Evolutionary conservation across 2,113 vertebrate species (phyloP).

Genomic region (Melanostigma gelatinosum): DNA sequence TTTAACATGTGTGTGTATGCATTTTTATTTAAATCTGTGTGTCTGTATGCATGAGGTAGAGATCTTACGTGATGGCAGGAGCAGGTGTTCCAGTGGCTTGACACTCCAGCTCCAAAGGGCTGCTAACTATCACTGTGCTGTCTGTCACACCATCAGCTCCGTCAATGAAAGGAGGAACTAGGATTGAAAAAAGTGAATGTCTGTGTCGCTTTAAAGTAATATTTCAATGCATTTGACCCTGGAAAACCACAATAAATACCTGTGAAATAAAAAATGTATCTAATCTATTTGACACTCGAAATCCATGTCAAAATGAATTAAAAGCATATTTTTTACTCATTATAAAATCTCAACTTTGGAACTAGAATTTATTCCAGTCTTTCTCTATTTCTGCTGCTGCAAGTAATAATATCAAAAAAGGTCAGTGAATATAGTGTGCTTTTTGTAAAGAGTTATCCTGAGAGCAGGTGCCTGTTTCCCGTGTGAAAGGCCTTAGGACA

Average conservation of each 20-base stretch:
- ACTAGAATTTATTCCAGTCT: not conserved
- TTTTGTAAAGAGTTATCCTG: not conserved
- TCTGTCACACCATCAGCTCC: conserved; percentile 85
- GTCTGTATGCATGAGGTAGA: not conserved
- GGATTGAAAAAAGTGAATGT: conserved; percentile 33
- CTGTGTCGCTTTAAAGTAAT: not conserved
- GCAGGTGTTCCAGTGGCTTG: conserved; percentile 86
- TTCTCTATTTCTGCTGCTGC: not conserved
- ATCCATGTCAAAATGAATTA: not conserved
- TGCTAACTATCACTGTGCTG: conserved; percentile 86
- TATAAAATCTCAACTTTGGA: not conserved
- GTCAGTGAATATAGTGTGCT: not conserved
- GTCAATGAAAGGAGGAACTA: conserved; percentile 91
- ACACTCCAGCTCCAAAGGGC: conserved; percentile 91
- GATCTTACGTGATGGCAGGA: conserved; percentile 89
- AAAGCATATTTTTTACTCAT: not conserved
- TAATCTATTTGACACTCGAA: not conserved
- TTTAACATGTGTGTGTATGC: not conserved
- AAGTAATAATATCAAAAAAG: not conserved
- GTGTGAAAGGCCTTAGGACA: not conserved
- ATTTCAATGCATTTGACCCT: not conserved
- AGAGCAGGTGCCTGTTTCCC: conserved; percentile 45
- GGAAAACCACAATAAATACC: not conserved
- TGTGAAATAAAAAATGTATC: not conserved
- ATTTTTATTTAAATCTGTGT: not conserved